Evolutionary conservation across 2,888 invertebrate species (phyloP).

Genomic region (Luperina testacea): DNA sequence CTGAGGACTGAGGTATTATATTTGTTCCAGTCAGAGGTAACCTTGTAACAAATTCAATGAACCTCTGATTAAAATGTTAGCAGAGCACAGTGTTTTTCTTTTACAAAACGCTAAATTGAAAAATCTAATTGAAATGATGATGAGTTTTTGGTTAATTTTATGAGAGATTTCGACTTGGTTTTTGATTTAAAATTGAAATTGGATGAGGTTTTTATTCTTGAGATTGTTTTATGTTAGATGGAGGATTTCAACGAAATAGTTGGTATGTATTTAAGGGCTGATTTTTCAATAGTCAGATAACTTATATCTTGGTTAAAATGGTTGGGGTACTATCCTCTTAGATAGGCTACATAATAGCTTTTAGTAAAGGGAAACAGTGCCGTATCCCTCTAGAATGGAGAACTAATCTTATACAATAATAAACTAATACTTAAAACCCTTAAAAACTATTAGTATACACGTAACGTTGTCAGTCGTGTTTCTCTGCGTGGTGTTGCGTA

Average conservation of each 20-base stretch:
- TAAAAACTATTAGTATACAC: too few relatives aligned
- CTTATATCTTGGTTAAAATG: too few relatives aligned
- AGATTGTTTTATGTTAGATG: background rate
- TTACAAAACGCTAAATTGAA: background rate
- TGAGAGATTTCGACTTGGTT: background rate
- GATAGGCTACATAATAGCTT: too few relatives aligned
- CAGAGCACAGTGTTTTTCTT: background rate
- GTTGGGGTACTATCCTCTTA: too few relatives aligned
- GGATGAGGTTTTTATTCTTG: background rate
- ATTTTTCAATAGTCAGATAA: too few relatives aligned
- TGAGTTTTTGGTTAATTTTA: background rate
- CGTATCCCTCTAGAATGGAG: too few relatives aligned
- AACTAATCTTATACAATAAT: too few relatives aligned
- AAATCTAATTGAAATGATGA: background rate
- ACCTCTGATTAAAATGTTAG: constrained; percentile 22
- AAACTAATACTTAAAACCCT: too few relatives aligned
- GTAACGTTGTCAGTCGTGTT: too few relatives aligned
- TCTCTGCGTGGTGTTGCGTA: too few relatives aligned
- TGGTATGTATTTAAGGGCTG: too few relatives aligned
- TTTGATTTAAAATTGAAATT: constrained; percentile 20
- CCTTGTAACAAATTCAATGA: constrained; percentile 23
- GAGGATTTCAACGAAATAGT: background rate
- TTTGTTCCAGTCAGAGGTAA: constrained; percentile 19
- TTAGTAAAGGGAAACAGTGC: too few relatives aligned
- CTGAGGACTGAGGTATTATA: background rate